These are phyloP conservation scores for Turnix velox DNA, from an alignment of 2,113 vertebrate species.

Conservation along the genomic window DNA sequence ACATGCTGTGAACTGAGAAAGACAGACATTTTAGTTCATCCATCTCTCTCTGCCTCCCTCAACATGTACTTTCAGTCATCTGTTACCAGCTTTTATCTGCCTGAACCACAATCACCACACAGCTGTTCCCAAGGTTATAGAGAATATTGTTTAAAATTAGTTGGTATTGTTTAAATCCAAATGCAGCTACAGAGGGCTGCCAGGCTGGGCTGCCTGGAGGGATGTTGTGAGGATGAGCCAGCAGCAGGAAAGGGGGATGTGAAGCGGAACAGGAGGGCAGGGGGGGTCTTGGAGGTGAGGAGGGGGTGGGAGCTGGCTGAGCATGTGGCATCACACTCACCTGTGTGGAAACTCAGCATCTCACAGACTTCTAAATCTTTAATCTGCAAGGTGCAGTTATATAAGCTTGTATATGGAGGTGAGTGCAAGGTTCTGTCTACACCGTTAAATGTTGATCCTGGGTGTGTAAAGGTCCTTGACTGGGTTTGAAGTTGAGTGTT, in stretches of 20 bases:
- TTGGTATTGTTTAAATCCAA: background rate
- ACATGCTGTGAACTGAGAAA: background rate
- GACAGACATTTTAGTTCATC: background rate
- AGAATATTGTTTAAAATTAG: background rate
- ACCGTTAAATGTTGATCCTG: background rate
- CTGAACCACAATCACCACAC: background rate
- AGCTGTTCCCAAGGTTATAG: background rate
- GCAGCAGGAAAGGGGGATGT: background rate
- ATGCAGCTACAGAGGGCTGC: background rate
- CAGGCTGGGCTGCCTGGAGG: background rate
- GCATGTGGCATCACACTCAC: background rate
- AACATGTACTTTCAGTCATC: background rate
- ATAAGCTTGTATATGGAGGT: background rate
- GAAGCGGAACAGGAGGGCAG: fast-evolving
- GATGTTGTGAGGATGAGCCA: background rate
- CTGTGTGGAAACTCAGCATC: background rate
- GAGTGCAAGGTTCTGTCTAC: background rate
- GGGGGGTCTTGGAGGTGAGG: background rate
- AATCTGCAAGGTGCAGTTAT: background rate
- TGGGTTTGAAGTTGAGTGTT: background rate
- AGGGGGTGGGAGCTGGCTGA: background rate
- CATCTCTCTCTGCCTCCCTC: background rate
- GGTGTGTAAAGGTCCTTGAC: background rate
- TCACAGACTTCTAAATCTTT: background rate
- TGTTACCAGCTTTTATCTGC: background rate